These are phyloP conservation scores for Rhizomys pruinosus DNA, from an alignment of 2,113 vertebrate species.

Conservation along the genomic window DNA sequence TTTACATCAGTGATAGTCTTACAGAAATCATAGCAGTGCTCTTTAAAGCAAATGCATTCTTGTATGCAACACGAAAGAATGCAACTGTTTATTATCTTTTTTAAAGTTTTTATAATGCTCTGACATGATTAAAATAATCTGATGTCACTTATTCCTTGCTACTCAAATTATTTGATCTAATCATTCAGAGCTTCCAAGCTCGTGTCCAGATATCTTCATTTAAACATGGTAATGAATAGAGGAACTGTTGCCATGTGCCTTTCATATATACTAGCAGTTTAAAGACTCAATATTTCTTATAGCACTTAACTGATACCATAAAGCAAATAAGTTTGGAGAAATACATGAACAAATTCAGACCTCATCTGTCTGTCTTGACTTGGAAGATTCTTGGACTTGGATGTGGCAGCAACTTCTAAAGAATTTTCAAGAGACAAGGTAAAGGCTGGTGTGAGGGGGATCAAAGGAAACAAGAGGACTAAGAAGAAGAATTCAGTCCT, in stretches of 20 bases:
- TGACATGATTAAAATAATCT: conserved; percentile 46
- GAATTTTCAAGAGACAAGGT: neutral
- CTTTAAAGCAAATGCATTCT: conserved; percentile 6
- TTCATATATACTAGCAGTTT: conserved; percentile 1
- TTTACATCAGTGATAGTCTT: neutral
- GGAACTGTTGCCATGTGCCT: neutral
- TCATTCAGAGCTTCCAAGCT: conserved; percentile 52
- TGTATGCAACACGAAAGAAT: neutral
- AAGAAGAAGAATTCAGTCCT: neutral
- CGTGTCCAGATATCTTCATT: conserved; percentile 42
- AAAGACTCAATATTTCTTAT: neutral
- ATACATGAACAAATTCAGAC: neutral
- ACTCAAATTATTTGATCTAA: conserved; percentile 45
- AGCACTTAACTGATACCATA: neutral
- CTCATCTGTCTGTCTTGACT: neutral
- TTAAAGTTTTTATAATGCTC: conserved; percentile 52
- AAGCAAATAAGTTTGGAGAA: neutral
- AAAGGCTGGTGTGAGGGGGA: neutral
- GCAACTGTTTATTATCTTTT: conserved; percentile 56
- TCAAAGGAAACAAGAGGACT: neutral
- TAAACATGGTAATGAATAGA: neutral
- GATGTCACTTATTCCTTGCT: neutral
- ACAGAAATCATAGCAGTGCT: neutral
- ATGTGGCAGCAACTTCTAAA: conserved; percentile 29
- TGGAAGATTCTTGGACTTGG: neutral